A percentile compares a stretch with the other conserved stretches of the same genome.
Conservation (phyloP, 2,888 invertebrate genomes). For the Marronus borbonicus region DNA sequence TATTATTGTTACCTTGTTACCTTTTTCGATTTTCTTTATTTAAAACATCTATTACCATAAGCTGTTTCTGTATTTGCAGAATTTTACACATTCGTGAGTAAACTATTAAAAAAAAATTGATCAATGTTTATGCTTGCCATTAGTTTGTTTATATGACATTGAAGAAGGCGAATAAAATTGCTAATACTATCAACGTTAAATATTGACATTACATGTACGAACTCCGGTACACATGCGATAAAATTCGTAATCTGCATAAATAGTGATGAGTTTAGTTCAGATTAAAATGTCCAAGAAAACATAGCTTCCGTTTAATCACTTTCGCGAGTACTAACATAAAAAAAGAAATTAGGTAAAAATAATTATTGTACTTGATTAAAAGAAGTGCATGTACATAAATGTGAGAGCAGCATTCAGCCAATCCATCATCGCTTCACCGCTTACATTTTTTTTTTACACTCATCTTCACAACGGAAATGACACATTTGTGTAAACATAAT, state of each 20-base stretch:
- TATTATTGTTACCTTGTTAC: too few species aligned
- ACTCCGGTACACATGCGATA: neutral
- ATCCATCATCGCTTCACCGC: too few species aligned
- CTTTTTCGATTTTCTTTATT: too few species aligned
- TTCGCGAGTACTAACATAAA: neutral
- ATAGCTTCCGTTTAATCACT: too few species aligned
- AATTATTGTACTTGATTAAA: too few species aligned
- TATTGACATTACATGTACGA: slow-evolving; percentile 16
- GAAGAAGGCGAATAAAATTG: slow-evolving; percentile 6
- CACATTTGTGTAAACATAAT: too few species aligned
- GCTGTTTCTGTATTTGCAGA: neutral
- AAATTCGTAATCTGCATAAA: neutral
- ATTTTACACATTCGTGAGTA: neutral
- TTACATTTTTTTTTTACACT: too few species aligned
- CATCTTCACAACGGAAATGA: too few species aligned
- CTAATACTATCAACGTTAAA: slow-evolving; percentile 38
- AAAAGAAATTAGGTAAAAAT: neutral
- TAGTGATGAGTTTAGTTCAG: neutral
- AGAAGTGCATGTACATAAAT: too few species aligned
- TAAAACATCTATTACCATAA: neutral
- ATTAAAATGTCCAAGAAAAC: too few species aligned
- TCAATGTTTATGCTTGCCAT: slow-evolving; percentile 9
- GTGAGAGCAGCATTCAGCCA: too few species aligned
- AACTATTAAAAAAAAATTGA: neutral
- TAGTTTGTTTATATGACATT: slow-evolving; percentile 13